These are phyloP conservation scores for Epinotia brunnichana DNA, from an alignment of 2,888 invertebrate species.

Conservation along the genomic window DNA sequence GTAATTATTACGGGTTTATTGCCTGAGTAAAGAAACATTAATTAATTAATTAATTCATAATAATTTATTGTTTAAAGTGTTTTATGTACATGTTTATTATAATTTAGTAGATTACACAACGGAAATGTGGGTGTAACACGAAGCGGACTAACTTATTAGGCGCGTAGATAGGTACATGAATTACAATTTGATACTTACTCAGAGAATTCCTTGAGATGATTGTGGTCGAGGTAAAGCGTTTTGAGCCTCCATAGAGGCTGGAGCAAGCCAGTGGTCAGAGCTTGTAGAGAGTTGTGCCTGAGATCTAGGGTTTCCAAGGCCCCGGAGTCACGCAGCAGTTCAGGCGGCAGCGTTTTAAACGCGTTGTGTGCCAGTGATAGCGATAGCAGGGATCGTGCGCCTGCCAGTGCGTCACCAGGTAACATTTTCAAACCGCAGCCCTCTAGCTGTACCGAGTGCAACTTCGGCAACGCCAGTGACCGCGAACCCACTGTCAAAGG, in stretches of 20 bases:
- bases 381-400: conserved; percentile 3
- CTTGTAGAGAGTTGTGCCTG: conserved; percentile 48
- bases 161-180: neutral
- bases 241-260: conserved; percentile 25
- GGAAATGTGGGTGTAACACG: too few species aligned
- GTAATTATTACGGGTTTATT: too few species aligned
- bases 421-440: conserved; percentile 25
- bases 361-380: conserved; percentile 28
- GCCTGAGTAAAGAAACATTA: too few species aligned
- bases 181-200: conserved; percentile 47
- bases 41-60: too few species aligned
- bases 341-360: conserved; percentile 48
- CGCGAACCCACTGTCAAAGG: conserved; percentile 18
- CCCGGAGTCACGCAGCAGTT: conserved; percentile 44
- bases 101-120: too few species aligned
- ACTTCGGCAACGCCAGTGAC: conserved; percentile 80
- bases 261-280: conserved; percentile 20
- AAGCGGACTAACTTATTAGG: too few species aligned
- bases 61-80: too few species aligned
- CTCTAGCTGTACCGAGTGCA: conserved; percentile 55
- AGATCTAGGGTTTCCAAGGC: conserved; percentile 48
- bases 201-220: conserved; percentile 47
- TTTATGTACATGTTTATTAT: too few species aligned
- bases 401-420: conserved; percentile 11
- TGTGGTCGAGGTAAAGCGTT: conserved; percentile 34